Percentiles rank a stretch among this genome's conserved stretches.
Conservation (phyloP, 2,113 vertebrate species). For the Pelodiscus sinensis region DNA sequence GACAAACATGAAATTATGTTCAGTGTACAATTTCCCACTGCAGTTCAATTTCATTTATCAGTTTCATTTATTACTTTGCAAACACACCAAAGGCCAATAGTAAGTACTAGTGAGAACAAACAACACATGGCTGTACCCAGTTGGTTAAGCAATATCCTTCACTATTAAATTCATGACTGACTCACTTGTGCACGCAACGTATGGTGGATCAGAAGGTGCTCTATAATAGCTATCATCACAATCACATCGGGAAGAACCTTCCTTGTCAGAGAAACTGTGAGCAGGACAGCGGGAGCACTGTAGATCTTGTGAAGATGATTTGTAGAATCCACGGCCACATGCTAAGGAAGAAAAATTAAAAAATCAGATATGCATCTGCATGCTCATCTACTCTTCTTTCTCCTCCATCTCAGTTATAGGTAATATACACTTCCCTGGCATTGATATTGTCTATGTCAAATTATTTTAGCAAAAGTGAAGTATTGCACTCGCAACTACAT, state of each 20-base stretch:
- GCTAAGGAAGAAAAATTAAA: constrained; percentile 77
- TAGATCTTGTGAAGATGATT: constrained; percentile 98
- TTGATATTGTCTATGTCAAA: not conserved
- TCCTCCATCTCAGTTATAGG: not conserved
- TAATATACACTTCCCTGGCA: not conserved
- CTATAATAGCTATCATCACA: constrained; percentile 97
- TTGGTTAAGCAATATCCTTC: constrained; percentile 60
- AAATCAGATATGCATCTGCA: constrained; percentile 25
- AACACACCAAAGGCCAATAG: constrained; percentile 11
- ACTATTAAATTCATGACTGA: constrained; percentile 64
- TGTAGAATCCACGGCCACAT: constrained; percentile 97
- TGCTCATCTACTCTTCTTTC: not conserved
- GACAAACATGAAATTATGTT: constrained; percentile 12
- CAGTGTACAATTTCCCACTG: not conserved
- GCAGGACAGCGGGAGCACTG: constrained; percentile 96
- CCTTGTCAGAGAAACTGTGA: constrained; percentile 95
- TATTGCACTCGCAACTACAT: not conserved
- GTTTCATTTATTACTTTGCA: constrained; percentile 40
- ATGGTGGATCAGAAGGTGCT: constrained; percentile 90
- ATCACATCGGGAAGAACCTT: constrained; percentile 95
- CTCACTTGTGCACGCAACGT: constrained; percentile 97
- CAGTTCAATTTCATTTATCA: constrained; percentile 38
- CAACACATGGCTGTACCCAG: constrained; percentile 46
- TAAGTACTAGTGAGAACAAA: constrained; percentile 2
- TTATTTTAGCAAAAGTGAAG: not conserved